These are phyloP conservation scores for Agrotis exclamationis DNA, from an alignment of 2,888 invertebrate genomes.

Conservation along the genomic window DNA sequence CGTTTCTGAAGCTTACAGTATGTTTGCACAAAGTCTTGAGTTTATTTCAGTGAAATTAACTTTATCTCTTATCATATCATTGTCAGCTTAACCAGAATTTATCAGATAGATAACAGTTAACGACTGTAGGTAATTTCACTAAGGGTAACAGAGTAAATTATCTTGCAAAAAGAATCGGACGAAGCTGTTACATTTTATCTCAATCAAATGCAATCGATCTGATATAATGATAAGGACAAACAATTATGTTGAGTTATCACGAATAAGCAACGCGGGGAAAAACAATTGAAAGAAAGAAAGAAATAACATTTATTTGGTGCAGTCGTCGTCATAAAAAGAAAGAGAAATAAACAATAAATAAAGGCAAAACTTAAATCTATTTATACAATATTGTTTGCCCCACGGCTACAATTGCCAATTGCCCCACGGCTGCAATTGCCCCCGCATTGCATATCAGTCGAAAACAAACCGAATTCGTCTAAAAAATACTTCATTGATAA, in stretches of 20 bases:
- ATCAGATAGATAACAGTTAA: conserved; percentile 8
- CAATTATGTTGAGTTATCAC: conserved; percentile 25
- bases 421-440: not conserved
- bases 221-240: conserved; percentile 29
- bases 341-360: too few species aligned
- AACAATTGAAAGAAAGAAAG: too few species aligned
- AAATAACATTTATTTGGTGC: too few species aligned
- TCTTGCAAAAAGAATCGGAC: not conserved
- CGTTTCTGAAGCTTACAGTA: conserved; percentile 7
- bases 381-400: too few species aligned
- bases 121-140: not conserved
- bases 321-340: too few species aligned
- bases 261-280: conserved; percentile 62
- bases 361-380: too few species aligned
- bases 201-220: not conserved
- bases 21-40: not conserved
- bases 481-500: conserved; percentile 10
- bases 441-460: conserved; percentile 56
- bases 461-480: conserved; percentile 21
- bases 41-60: not conserved
- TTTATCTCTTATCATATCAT: conserved; percentile 2
- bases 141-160: not conserved
- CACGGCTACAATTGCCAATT: too few species aligned
- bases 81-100: not conserved
- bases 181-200: not conserved